Evolutionary conservation across 2,888 invertebrate species (phyloP).

Genomic region (Cosmia pyralina): DNA sequence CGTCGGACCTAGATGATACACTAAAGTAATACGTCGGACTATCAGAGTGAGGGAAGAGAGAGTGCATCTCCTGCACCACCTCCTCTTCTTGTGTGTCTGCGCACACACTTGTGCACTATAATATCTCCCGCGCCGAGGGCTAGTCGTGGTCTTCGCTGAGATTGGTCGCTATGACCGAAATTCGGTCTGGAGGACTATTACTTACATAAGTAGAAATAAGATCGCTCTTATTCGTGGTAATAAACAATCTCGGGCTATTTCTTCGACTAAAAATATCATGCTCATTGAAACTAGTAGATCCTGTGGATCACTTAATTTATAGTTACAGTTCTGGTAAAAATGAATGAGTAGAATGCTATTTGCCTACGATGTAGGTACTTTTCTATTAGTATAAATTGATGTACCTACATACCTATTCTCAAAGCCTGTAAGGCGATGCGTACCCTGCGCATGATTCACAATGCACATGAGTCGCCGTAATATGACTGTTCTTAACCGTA

Average conservation of each 20-base stretch:
- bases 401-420: slow-evolving; percentile 5
- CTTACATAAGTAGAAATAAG: not conserved
- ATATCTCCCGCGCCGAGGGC: too few species aligned
- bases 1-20: too few species aligned
- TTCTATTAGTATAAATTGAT: slow-evolving; percentile 21
- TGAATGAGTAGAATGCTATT: not conserved
- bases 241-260: not conserved
- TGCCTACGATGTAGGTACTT: not conserved
- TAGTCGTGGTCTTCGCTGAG: too few species aligned
- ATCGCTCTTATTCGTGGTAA: too few species aligned
- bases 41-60: too few species aligned
- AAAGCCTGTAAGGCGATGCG: slow-evolving; percentile 29
- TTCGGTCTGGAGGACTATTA: too few species aligned
- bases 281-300: not conserved
- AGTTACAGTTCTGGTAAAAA: not conserved
- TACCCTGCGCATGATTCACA: slow-evolving; percentile 65
- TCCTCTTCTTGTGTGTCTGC: too few species aligned
- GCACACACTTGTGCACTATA: too few species aligned
- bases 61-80: too few species aligned
- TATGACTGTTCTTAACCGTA: slow-evolving; percentile 63
- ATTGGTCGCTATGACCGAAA: too few species aligned
- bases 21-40: too few species aligned
- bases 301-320: slow-evolving; percentile 7
- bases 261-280: not conserved
- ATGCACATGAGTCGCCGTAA: slow-evolving; percentile 66